Evolutionary conservation across 2,797 vertebrate genomes (phyloP), one percentile per base, ranked within the genome.

Genomic region (Enteromius paludinosus): DNA sequence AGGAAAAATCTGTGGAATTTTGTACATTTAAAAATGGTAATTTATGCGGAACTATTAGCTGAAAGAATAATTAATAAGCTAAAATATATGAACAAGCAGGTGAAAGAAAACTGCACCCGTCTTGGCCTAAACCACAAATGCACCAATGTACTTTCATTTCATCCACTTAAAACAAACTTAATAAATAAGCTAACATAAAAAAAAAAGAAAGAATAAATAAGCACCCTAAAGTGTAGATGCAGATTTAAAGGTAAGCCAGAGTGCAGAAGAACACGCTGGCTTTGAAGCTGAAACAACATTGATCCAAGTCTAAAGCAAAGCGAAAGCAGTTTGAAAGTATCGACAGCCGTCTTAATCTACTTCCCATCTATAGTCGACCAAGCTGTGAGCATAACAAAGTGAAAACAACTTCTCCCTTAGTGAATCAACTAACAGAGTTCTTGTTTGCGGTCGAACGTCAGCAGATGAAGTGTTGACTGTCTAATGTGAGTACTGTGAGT

Each of bases 221-320:
- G 38, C 43, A 69, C 8, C 3, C 0, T 73, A 5, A 23, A 83
- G 82, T 17, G n/a, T 20, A 68, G 23, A 68, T 62, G 5, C 54
- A 28, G 30, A 62, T 82, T 79, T 33, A 79, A 77, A 72, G 65
- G 81, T 72, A 59, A 52, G 35, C 45, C 47, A 69, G 56, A 81
- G 62, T 54, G 23, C 28, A 20, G 12, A 74, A 85, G 47, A 11
- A 69, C 77, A 74, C 25, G 33, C 35, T 61, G 18, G 69, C 84
- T 87, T 81, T 83, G 66, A 80, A 25, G 82, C 47, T 68, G 78
- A 85, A 82, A 61, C 52, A 47, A 79, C 76, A 86, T 52, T 81
- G 85, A 88, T 85, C 66, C 25, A 12, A 1, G 11, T 72, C 73
- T 35, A 35, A 43, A 81, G 52, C 49, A 81, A 84, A 78, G 72